These are phyloP conservation scores for Tenebrosternarchus preto DNA, from an alignment of 2,113 vertebrate genomes.

Conservation along the genomic window DNA sequence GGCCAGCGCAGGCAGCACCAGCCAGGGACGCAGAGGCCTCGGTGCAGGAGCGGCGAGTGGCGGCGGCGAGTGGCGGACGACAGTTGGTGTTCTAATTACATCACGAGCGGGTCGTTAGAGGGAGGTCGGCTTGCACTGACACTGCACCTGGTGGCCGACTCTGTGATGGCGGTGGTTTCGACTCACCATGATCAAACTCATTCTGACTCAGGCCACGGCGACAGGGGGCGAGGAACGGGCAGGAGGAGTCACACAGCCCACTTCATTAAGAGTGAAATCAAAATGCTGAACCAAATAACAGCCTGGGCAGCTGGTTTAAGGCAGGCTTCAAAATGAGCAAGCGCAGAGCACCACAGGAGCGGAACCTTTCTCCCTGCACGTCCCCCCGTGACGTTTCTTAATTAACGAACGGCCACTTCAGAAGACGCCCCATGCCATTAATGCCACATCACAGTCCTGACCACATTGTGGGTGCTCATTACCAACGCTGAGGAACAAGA, in stretches of 20 bases:
- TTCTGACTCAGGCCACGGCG: conserved; percentile 23
- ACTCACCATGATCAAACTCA: conserved; percentile 47
- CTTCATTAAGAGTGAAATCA: conserved; percentile 42
- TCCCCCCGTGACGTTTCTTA: conserved; percentile 31
- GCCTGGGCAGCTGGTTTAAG: conserved; percentile 12
- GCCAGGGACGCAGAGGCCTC: conserved; percentile 24
- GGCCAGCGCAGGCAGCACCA: conserved; percentile 12
- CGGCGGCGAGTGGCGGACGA: conserved; percentile 35
- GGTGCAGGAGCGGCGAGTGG: conserved; percentile 37
- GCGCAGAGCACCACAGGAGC: background rate
- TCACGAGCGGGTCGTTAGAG: conserved; percentile 49
- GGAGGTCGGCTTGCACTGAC: conserved; percentile 49
- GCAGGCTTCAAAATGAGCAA: conserved; percentile 32
- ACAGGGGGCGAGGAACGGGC: background rate
- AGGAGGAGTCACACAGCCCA: conserved; percentile 15
- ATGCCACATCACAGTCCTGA: conserved; percentile 44
- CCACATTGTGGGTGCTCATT: conserved; percentile 40
- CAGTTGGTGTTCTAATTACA: conserved; percentile 59
- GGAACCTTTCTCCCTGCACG: conserved; percentile 18
- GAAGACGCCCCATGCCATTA: conserved; percentile 45
- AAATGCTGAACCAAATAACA: conserved; percentile 47
- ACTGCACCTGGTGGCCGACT: conserved; percentile 43
- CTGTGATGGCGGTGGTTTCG: background rate
- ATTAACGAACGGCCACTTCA: conserved; percentile 50
- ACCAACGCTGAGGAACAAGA: conserved; percentile 38